Evolutionary conservation across 1,140 invertebrate species (phyloP).

Genomic region (Drosophila sulfurigaster): DNA sequence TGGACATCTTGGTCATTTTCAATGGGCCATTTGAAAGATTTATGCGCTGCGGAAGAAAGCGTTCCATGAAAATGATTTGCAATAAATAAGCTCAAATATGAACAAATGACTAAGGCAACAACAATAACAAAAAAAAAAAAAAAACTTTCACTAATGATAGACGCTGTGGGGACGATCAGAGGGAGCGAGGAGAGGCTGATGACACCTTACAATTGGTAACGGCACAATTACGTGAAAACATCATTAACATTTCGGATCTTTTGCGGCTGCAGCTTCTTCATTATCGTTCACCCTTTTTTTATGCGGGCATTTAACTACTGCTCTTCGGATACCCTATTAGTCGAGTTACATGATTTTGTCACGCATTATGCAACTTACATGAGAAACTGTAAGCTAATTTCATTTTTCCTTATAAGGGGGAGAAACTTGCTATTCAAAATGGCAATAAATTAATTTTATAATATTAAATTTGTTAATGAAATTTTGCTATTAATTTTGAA

Average conservation of each 20-base stretch:
- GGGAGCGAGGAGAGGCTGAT: neutral
- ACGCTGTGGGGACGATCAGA: conserved; percentile 2
- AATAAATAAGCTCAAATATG: conserved; percentile 58
- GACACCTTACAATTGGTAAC: conserved; percentile 57
- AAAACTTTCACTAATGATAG: conserved; percentile 77
- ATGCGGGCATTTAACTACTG: neutral
- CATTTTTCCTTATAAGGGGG: neutral
- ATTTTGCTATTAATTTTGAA: too few relatives aligned
- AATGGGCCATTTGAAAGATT: conserved; percentile 44
- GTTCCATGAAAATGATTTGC: conserved; percentile 55
- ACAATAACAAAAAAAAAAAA: conserved; percentile 11
- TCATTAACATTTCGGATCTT: conserved; percentile 64
- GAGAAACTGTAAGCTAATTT: neutral
- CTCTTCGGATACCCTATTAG: conserved; percentile 2
- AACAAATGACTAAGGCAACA: conserved; percentile 31
- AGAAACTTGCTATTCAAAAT: neutral
- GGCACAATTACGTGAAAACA: conserved; percentile 54
- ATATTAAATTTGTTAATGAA: neutral
- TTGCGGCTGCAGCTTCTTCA: conserved; percentile 26
- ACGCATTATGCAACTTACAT: neutral
- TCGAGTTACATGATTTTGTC: conserved; percentile 3
- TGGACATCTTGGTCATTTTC: conserved; percentile 33
- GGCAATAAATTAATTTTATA: neutral
- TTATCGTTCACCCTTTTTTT: conserved; percentile 32
- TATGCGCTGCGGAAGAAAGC: conserved; percentile 47